Evolutionary conservation across 2,113 vertebrate genomes (phyloP).

Genomic region (Cygnus buccinator): DNA sequence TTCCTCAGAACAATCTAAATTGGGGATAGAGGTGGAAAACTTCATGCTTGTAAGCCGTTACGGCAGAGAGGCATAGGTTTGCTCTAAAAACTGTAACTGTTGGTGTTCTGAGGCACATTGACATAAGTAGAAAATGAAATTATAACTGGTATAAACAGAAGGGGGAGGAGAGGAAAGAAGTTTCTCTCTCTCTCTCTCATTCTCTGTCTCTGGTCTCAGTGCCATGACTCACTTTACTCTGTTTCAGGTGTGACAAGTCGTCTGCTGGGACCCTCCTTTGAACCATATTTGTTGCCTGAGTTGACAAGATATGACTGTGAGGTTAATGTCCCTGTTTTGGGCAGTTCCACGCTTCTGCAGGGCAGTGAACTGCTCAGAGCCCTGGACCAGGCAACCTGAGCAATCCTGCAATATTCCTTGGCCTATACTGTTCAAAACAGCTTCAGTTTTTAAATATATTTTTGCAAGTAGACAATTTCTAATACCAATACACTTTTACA

Average conservation of each 20-base stretch:
- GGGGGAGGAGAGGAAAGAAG: neutral
- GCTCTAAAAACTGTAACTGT: neutral
- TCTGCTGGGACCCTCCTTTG: conserved; percentile 88
- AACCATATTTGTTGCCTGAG: conserved; percentile 89
- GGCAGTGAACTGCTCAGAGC: conserved; percentile 93
- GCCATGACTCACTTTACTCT: neutral
- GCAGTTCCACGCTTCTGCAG: conserved; percentile 91
- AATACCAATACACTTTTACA: conserved; percentile 80
- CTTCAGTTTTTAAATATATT: conserved; percentile 76
- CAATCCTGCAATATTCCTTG: neutral
- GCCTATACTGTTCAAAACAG: conserved; percentile 58
- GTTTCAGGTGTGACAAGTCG: conserved; percentile 86
- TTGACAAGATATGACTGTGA: conserved; percentile 98
- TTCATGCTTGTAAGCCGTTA: neutral
- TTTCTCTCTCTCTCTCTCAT: too few species aligned
- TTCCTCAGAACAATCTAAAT: neutral
- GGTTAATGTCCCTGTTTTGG: conserved; percentile 92
- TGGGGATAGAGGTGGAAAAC: neutral
- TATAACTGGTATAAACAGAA: neutral
- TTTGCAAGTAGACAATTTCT: conserved; percentile 80
- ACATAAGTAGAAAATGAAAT: neutral
- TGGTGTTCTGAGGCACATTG: neutral
- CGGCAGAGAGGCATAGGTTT: neutral
- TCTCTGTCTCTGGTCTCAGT: neutral
- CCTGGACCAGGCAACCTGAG: conserved; percentile 93